Evolutionary conservation across 1,140 invertebrate genomes (phyloP), one percentile per base, ranked within the genome.

Genomic region (Solenopsis invicta): DNA sequence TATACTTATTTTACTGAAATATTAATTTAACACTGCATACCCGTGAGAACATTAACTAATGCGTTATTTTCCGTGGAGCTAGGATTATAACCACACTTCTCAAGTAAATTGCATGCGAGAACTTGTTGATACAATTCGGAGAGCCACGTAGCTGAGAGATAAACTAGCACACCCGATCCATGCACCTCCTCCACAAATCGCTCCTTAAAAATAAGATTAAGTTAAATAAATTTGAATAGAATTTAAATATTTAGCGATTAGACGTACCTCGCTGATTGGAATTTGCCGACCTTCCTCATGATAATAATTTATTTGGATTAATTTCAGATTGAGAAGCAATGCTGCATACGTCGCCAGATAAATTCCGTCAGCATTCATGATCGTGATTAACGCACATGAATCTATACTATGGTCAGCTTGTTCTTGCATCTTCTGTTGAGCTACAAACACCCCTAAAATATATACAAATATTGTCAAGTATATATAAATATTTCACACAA

Each of bases 361-460:
- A 69, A 99, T 98, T 69, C 98, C 98, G 96, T 99, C 98, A 29
- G 98, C 98, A 95, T 99, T 99, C 95, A 99, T 98, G 64, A 99
- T 98, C 34, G 98, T 98, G 4, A 97, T 95, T 52, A 95, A 89
- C 6, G 94, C 92, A 72, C 93, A 95, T 1, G 93, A 89, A 41
- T 95, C 93, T 0, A 84, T 77, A 52, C 71, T 92, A 4, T 64
- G 48, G 12, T 94, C 91, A 9, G 85, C 92, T 87, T 94, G 88
- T 62, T 93, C 93, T 45, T 95, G 94, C 9, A 94, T 80, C 76
- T 93, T 94, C 76, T 95, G 95, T 85, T 96, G 95, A 21, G 93
- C 89, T 18, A 92, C 88, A 61, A 96, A 95, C 8, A 96, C 94
- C 72, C 92, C 95, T 96, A 52, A 2, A 91, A 81, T 12, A 71